These are phyloP conservation scores for Dicaeum eximium DNA, from an alignment of 2,113 vertebrate species.

Conservation along the genomic window DNA sequence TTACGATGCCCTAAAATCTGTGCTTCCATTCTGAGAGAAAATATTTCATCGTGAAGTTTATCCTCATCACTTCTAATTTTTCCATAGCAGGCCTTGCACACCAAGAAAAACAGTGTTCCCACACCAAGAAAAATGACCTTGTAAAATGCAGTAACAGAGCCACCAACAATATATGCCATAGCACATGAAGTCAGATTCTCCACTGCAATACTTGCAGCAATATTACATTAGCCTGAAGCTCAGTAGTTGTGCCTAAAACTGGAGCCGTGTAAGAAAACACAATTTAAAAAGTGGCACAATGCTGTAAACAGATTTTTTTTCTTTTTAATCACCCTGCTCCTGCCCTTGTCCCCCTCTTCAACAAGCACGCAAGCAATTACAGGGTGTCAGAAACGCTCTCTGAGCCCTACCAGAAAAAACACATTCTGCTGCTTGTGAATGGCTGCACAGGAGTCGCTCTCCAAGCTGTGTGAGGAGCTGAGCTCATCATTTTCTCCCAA, in stretches of 20 bases:
- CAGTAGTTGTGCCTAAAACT: background rate
- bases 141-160: constrained; percentile 13
- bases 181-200: constrained; percentile 43
- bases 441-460: background rate
- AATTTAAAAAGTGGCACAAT: background rate
- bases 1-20: background rate
- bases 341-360: background rate
- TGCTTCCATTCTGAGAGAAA: constrained; percentile 10
- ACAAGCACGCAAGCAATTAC: background rate
- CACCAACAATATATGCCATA: constrained; percentile 17
- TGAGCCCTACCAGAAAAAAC: background rate
- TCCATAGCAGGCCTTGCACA: background rate
- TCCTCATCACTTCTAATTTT: constrained; percentile 24
- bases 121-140: constrained; percentile 31
- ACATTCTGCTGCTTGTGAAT: background rate
- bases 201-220: background rate
- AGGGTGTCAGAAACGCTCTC: background rate
- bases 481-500: background rate
- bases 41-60: background rate
- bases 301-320: background rate
- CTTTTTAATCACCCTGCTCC: background rate
- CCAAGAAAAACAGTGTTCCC: constrained; percentile 45
- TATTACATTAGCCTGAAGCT: background rate
- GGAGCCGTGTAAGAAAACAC: background rate
- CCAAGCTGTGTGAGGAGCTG: accelerated